These are phyloP conservation scores for Osmoderma eremita DNA, from an alignment of 2,888 invertebrate species.

Conservation along the genomic window DNA sequence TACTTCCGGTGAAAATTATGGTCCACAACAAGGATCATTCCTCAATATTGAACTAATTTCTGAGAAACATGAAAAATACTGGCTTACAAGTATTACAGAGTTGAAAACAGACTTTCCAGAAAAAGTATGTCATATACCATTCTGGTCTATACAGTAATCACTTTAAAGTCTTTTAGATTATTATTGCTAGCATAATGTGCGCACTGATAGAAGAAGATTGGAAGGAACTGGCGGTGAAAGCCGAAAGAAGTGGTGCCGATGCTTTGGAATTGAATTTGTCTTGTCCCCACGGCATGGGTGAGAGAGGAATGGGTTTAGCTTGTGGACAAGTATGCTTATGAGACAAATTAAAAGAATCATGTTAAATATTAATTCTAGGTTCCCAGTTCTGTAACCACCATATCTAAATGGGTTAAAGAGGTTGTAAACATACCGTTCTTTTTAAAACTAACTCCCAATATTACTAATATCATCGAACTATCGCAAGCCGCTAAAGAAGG, in stretches of 20 bases:
- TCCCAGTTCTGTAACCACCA: conserved; percentile 85
- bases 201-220: conserved; percentile 88
- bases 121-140: conserved; percentile 68
- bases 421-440: conserved; percentile 95
- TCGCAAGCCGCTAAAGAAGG: conserved; percentile 91
- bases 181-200: conserved; percentile 98
- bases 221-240: conserved; percentile 80
- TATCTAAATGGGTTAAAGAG: conserved; percentile 89
- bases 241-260: conserved; percentile 88
- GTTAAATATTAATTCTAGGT: conserved; percentile 67
- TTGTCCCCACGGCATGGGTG: conserved; percentile 99
- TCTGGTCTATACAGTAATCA: conserved; percentile 10
- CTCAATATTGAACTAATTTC: conserved; percentile 98
- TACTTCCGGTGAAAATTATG: conserved; percentile 90
- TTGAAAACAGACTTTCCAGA: conserved; percentile 91
- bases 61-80: conserved; percentile 94
- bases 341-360: background rate
- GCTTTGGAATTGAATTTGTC: conserved; percentile 96
- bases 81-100: conserved; percentile 89
- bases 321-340: conserved; percentile 84
- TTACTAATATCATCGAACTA: conserved; percentile 90
- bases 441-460: conserved; percentile 97
- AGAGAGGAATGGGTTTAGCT: conserved; percentile 97
- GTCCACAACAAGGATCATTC: conserved; percentile 96
- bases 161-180: conserved; percentile 68